Base-by-base conservation (phyloP, 2,888 invertebrate species). In the Itoplectis maculator region DNA sequence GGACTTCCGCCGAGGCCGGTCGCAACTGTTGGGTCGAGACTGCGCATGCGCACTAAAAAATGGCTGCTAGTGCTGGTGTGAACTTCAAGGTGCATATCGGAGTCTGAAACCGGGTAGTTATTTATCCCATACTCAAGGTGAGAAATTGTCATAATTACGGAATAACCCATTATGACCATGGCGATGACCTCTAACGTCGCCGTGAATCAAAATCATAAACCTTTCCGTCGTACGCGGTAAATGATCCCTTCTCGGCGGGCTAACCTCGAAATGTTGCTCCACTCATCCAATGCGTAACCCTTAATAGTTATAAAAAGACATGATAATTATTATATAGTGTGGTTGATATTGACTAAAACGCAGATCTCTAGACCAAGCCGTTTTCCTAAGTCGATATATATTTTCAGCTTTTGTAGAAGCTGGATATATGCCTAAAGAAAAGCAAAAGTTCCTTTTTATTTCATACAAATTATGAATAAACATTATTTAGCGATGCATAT, bases 41-140 rank as follows among this genome's bases (percentile, higher is more conserved):
- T 74, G 65, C 74, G 74, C 74, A 74, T 51, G 37, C 40, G 61
- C 20, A 73, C 20, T 63, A 15, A 13, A 76, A 68, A 40, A 76
- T 76, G 75, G 75, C 75, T 11, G 37, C 66, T 13, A 56, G 66
- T 59, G 47, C 9, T 47, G 56, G 45, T 13, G 56, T 47, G 47
- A 20, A 54, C 20, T 59, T 35, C 37, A 15, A 37, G 56, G 15
- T 66, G 66, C 23, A 68, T 59, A 49, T 70, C 69, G 42, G 40
- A 13, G 18, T 5, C 42, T 77, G 29, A 69, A 63, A 77, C 49
- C 51, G 51, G 69, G 59, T 69, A 37, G 42, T 61, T 13, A 29
- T 51, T 70, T n/a, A 40, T 69, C n/a, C n/a, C 23, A 69, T 40
- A n/a, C 11, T 51, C n/a, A 42, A 77, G 61, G 51, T 42, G 51